These are phyloP conservation scores for Laticauda colubrina DNA, from an alignment of 2,113 vertebrate species.

Conservation along the genomic window DNA sequence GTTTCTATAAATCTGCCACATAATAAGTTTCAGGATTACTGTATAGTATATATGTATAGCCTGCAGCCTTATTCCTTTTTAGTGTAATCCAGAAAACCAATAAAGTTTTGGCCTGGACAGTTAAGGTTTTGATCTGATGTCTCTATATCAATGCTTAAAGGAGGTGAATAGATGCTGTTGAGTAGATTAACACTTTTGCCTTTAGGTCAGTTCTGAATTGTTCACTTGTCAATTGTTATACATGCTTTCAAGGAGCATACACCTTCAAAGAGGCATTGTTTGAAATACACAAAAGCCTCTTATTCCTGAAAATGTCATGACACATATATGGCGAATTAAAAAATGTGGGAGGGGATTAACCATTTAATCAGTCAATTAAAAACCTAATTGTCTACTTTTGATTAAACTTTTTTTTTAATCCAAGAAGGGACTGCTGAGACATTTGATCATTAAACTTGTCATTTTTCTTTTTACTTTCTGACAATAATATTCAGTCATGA, in stretches of 20 bases:
- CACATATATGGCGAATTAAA: neutral
- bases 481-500: neutral
- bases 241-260: neutral
- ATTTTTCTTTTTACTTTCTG: neutral
- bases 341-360: neutral
- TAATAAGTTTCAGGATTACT: neutral
- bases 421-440: neutral
- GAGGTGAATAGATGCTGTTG: neutral
- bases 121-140: neutral
- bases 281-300: neutral
- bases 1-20: neutral
- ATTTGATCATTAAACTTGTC: neutral
- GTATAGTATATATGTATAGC: neutral
- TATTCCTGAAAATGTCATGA: neutral
- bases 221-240: neutral
- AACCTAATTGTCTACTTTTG: neutral
- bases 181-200: neutral
- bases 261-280: accelerated
- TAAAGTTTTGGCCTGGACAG: neutral
- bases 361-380: neutral
- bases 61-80: neutral
- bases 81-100: neutral
- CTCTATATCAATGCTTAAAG: neutral
- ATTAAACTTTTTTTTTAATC: neutral
- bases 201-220: neutral